phyloP scores from a whole-genome alignment of 2,888 invertebrate species.

The Leptopterna dolabrata region DNA sequence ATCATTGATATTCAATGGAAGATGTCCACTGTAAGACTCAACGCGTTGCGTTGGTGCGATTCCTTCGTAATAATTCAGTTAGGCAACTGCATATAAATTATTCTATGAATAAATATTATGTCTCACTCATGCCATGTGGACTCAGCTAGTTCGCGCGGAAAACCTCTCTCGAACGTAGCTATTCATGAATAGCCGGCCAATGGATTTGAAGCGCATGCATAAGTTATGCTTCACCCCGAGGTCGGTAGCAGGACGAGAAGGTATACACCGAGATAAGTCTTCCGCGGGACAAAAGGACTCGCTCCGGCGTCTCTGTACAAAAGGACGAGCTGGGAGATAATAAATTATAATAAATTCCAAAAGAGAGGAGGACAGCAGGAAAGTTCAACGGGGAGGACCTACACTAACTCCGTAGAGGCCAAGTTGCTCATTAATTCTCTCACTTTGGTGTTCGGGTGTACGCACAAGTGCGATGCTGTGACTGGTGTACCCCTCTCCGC shows the following conservation, averaged over 20 bases:
- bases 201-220: conserved; percentile 51
- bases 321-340: conserved; percentile 35
- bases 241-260: background rate
- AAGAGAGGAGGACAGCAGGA: conserved; percentile 19
- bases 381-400: background rate
- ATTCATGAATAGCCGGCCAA: conserved; percentile 45
- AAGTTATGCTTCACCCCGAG: conserved; percentile 28
- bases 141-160: conserved; percentile 36
- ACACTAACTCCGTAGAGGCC: background rate
- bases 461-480: background rate
- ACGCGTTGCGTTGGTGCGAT: background rate
- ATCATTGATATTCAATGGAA: too few species aligned
- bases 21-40: too few species aligned
- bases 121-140: conserved; percentile 36
- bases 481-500: background rate
- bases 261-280: conserved; percentile 39
- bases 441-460: background rate
- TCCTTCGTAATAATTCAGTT: conserved; percentile 28
- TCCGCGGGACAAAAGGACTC: conserved; percentile 43
- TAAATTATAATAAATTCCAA: conserved; percentile 48
- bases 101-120: conserved; percentile 50
- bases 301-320: conserved; percentile 2
- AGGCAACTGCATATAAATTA: conserved; percentile 49
- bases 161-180: conserved; percentile 39
- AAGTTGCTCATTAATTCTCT: conserved; percentile 9